phyloP scores from a whole-genome alignment of 35 echinoderm and acorn worm genomes.

The Ophiothrix spiculata region DNA sequence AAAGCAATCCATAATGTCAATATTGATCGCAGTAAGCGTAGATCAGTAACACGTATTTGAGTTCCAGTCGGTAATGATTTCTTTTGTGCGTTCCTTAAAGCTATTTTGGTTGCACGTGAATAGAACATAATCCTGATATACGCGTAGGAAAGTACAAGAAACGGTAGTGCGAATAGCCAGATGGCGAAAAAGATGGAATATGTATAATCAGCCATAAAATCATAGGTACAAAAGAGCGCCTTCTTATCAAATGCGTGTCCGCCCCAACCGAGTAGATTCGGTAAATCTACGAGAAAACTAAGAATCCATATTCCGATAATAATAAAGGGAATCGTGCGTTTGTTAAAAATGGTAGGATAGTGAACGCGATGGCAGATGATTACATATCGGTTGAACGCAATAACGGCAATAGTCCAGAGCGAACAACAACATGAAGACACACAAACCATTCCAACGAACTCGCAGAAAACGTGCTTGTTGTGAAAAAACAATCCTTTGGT shows the following conservation, averaged over 20 bases:
- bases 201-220: slow-evolving; percentile 57
- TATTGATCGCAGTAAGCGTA: slow-evolving; percentile 30
- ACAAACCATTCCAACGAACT: slow-evolving; percentile 72
- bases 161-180: slow-evolving; percentile 49
- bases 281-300: slow-evolving; percentile 62
- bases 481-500: slow-evolving; percentile 57
- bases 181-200: slow-evolving; percentile 75
- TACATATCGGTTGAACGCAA: slow-evolving; percentile 74
- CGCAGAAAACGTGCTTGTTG: slow-evolving; percentile 54
- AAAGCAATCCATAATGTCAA: slow-evolving; percentile 64
- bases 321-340: slow-evolving; percentile 43
- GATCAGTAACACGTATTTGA: slow-evolving; percentile 34
- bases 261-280: slow-evolving; percentile 70
- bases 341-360: slow-evolving; percentile 66
- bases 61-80: neutral
- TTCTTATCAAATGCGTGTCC: slow-evolving; percentile 56
- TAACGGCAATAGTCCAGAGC: slow-evolving; percentile 68
- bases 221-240: slow-evolving; percentile 68
- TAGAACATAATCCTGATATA: slow-evolving; percentile 51
- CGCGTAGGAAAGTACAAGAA: slow-evolving; percentile 40
- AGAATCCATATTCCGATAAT: slow-evolving; percentile 57
- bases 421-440: slow-evolving; percentile 73
- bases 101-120: neutral
- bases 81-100: neutral
- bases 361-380: slow-evolving; percentile 56